Evolutionary conservation across 2,888 invertebrate genomes (phyloP), one percentile per base, ranked within the genome.

Genomic region (Phasia obesa): DNA sequence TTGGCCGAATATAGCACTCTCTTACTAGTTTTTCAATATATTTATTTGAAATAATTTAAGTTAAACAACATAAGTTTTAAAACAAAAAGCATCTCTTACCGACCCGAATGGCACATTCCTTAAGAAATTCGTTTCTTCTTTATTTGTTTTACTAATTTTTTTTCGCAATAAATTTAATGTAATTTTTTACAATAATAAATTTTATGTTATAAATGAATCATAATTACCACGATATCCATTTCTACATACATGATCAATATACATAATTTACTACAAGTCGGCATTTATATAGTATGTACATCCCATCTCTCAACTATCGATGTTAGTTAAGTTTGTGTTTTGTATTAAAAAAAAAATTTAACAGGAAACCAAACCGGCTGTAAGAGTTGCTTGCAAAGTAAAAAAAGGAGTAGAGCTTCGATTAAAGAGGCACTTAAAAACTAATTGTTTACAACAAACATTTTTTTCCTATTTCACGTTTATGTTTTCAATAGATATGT

Each of bases 291-390:
- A n/a, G n/a, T n/a, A n/a, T n/a, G n/a, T n/a, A n/a, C n/a, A n/a
- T 47, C 31, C 73, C 74, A 64, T 42, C 31, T 47, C 55, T 42
- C n/a, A 42, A 47, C 19, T 47, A 19, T 3, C 15, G 3, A 15
- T 73, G 9, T 42, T 65, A n/a, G 13, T 44, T 64, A 7, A 19
- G 15, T 23, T 51, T 21, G 80, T 85, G 65, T 84, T 81, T 15
- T 44, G 17, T 84, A 44, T 76, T 9, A 27, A 17, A 74, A 23
- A 31, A 75, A 84, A 73, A 84, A 77, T 81, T 85, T 85, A 85
- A 86, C 87, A 87, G 87, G 87, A 87, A 87, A 87, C 85, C 85
- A 85, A 87, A 87, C 87, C 87, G 87, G 87, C 87, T 87, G 80
- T 81, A 85, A 85, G 84, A 85, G 78, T 78, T 78, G 69, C 57